Evolutionary conservation across 2,888 invertebrate species (phyloP), one percentile per base, ranked within the genome.

Genomic region (Saturnia japonica): DNA sequence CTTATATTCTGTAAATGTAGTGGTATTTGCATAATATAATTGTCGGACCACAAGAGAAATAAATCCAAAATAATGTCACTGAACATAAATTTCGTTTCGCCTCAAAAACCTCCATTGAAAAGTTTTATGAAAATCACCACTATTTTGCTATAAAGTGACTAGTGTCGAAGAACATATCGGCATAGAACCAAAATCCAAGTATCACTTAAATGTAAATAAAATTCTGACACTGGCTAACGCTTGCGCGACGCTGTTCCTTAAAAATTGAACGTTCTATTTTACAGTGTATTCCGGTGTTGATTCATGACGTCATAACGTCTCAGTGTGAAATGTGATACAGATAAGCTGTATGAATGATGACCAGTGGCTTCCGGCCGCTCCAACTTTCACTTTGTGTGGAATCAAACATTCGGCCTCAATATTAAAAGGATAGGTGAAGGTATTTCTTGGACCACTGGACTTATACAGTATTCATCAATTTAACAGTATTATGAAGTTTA

Each of bases 331-430:
- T 40, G 34, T 19, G 40, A 64, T 11, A 40, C 60, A 77, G 81
- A 81, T 84, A 82, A 78, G 70, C 72, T 73, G 73, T 66, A 72
- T 72, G 74, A 72, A 73, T 76, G 78, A 74, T 79, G 78, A 79
- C 79, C 79, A 76, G 75, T 71, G 73, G 74, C 75, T 77, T 75
- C 72, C 77, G 73, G 34, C 54, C 73, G 69, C 70, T n/a, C 71
- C 68, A 69, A 80, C 76, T 80, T 79, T 77, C 79, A 77, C 69
- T 77, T 78, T 76, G 77, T 78, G 76, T 60, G 19, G 25, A 74
- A 79, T 70, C 69, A 69, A 25, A 11, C 28, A 60, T 25, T 60
- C 57, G 57, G 28, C 57, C 57, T 60, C 57, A 8, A 28, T 60
- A 28, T 25, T 19, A 28, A 14, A 60, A 25, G 25, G 12, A 22